phyloP scores from a whole-genome alignment of 37 sponge, comb jelly and placozoan genomes.

The Amphimedon queenslandica region DNA sequence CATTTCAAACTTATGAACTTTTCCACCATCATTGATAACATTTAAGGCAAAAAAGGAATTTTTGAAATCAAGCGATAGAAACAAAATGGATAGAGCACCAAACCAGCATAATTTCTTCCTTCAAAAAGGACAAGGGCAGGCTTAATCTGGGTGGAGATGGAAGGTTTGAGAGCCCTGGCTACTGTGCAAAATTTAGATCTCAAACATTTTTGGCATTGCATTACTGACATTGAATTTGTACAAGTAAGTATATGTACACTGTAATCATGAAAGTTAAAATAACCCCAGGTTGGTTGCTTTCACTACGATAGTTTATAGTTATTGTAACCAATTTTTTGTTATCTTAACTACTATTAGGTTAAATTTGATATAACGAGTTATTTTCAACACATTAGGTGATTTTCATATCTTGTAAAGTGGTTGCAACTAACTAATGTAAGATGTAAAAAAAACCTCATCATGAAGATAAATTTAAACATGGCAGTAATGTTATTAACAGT shows the following conservation, averaged over 20 bases:
- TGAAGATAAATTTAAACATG: too few relatives aligned
- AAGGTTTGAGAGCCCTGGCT: slow-evolving; percentile 48
- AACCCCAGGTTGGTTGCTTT: too few relatives aligned
- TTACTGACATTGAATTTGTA: slow-evolving; percentile 50
- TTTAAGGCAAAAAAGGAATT: slow-evolving; percentile 43
- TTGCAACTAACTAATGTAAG: too few relatives aligned
- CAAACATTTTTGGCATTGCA: slow-evolving; percentile 41
- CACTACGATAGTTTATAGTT: too few relatives aligned
- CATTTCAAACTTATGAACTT: slow-evolving; percentile 10
- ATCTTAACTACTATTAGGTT: too few relatives aligned
- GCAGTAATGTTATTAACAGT: too few relatives aligned
- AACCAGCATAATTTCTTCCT: slow-evolving; percentile 1
- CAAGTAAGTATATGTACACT: slow-evolving; percentile 34
- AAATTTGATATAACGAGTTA: too few relatives aligned
- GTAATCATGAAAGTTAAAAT: too few relatives aligned
- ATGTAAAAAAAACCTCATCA: too few relatives aligned
- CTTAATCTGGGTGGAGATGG: slow-evolving; percentile 58
- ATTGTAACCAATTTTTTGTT: too few relatives aligned
- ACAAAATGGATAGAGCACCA: slow-evolving; percentile 33
- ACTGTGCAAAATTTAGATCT: slow-evolving; percentile 56
- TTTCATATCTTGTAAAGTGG: too few relatives aligned
- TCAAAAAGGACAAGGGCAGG: slow-evolving; percentile 1
- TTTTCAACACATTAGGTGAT: too few relatives aligned
- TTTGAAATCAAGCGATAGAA: slow-evolving; percentile 20
- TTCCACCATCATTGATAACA: slow-evolving; percentile 21